These are phyloP conservation scores for Encarsia formosa DNA, from an alignment of 2,888 invertebrate species.

Conservation along the genomic window DNA sequence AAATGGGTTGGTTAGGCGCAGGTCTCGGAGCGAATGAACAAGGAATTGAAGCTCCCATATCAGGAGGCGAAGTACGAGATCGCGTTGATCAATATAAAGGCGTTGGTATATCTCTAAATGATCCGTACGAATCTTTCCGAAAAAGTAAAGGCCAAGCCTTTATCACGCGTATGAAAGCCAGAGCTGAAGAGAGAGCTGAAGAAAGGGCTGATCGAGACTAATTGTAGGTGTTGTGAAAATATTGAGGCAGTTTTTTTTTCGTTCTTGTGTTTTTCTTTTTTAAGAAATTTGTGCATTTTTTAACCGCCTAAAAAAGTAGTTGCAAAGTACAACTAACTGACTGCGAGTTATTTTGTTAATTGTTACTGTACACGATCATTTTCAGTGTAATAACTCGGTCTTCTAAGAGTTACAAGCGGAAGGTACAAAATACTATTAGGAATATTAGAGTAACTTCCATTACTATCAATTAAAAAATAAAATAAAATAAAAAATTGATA, in stretches of 20 bases:
- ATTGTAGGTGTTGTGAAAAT: conserved; percentile 15
- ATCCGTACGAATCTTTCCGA: conserved; percentile 95
- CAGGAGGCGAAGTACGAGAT: conserved; percentile 86
- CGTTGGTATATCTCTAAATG: conserved; percentile 86
- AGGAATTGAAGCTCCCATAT: conserved; percentile 92
- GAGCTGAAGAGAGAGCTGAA: conserved; percentile 70
- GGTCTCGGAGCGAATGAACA: conserved; percentile 93
- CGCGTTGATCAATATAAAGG: conserved; percentile 92
- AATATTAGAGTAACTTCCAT: too few relatives aligned
- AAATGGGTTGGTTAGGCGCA: conserved; percentile 97
- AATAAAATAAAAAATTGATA: too few relatives aligned
- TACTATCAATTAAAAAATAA: too few relatives aligned
- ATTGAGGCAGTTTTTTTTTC: conserved; percentile 12
- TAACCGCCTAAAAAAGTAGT: too few relatives aligned
- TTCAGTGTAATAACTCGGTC: too few relatives aligned
- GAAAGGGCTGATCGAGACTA: conserved; percentile 51
- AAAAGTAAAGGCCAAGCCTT: conserved; percentile 94
- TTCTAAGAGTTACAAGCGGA: too few relatives aligned
- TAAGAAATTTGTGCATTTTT: too few relatives aligned
- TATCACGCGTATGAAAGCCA: conserved; percentile 88
- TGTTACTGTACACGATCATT: too few relatives aligned
- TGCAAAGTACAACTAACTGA: too few relatives aligned
- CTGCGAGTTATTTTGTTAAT: too few relatives aligned
- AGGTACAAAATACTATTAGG: too few relatives aligned
- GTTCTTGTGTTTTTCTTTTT: too few relatives aligned